Base-by-base conservation (phyloP, 1,140 invertebrate species). In the Colletes gigas region DNA sequence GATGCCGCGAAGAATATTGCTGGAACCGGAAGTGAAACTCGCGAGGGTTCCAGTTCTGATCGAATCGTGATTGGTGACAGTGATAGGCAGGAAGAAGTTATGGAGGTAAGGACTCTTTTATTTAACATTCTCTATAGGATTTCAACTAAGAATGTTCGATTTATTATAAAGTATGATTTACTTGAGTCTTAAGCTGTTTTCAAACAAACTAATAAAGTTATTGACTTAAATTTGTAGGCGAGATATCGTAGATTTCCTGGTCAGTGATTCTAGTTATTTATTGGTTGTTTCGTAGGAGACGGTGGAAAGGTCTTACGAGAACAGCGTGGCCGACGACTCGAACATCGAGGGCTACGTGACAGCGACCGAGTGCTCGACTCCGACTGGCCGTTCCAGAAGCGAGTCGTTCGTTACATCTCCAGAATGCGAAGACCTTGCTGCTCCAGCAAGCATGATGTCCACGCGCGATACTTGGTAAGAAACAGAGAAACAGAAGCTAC, bases 361-460 rank as follows among this genome's bases (percentile, higher is more conserved):
- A 8, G 95, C 96, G n/a, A 96, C 96, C 1, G 96, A 96, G 84
- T 95, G 95, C 81, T 96, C 95, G 10, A 94, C 93, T 70, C 94
- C 95, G 41, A 94, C 95, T 30, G 79, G 77, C 39, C 94, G 95
- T 80, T 96, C 95, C 9, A 89, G 95, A 60, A 96, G 95, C 19
- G 96, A 95, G 52, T 95, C 95, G 0, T 96, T 95, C 85, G 94
- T 95, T 69, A 96, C 95, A 4, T 95, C 95, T 1, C 96, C 95
- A 15, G 96, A 96, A 81, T 95, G 94, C 74, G 95, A 95, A 75
- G 92, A 92, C 71, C 86, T 86, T 73, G 57, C 62, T 62, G 72
- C 72, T 67, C 72, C 73, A 60, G 52, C 78, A 54, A 75, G 84
- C 19, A 55, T 77, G 62, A 71, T 69, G 39, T 6, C 50, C 41